A percentile compares a stretch with the other conserved stretches of the same genome.
phyloP scores from a whole-genome alignment of 2,113 vertebrate species.

The Rhynchomys soricoides region DNA sequence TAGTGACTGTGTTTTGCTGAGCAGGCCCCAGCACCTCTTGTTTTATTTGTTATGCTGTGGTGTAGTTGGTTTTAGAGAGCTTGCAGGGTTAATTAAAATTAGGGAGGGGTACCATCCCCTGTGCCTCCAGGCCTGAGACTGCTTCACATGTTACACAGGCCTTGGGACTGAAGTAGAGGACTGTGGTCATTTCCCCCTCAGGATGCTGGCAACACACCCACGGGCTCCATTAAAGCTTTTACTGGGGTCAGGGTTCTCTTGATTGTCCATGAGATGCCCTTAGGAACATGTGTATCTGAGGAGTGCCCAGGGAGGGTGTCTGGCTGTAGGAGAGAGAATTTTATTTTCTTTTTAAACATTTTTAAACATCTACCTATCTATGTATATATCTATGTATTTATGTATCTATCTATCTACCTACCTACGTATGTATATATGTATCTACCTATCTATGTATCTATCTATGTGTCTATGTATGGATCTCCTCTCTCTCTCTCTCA shows the following conservation, averaged over 20 bases:
- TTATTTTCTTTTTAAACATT: neutral
- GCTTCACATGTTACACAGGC: neutral
- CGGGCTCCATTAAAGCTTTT: neutral
- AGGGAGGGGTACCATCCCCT: too few relatives aligned
- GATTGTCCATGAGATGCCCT: neutral
- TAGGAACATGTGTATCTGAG: neutral
- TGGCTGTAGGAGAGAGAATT: neutral
- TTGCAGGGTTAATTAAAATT: neutral
- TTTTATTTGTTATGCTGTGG: neutral
- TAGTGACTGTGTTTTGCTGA: neutral
- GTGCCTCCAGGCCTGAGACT: neutral
- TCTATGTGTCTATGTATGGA: too few relatives aligned
- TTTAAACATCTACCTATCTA: neutral
- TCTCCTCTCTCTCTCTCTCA: too few relatives aligned
- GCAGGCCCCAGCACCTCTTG: rapidly evolving
- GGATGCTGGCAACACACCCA: neutral
- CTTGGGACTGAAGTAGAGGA: neutral
- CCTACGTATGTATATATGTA: too few relatives aligned
- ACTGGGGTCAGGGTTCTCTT: neutral
- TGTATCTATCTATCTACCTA: too few relatives aligned
- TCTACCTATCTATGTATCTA: rapidly evolving
- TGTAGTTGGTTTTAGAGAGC: neutral
- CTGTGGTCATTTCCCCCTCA: neutral
- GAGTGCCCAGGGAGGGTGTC: neutral
- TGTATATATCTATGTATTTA: rapidly evolving